Percentiles rank a stretch among this genome's conserved stretches.
These are phyloP conservation scores for Anseranas semipalmata DNA, from an alignment of 2,113 vertebrate genomes.

Conservation along the genomic window DNA sequence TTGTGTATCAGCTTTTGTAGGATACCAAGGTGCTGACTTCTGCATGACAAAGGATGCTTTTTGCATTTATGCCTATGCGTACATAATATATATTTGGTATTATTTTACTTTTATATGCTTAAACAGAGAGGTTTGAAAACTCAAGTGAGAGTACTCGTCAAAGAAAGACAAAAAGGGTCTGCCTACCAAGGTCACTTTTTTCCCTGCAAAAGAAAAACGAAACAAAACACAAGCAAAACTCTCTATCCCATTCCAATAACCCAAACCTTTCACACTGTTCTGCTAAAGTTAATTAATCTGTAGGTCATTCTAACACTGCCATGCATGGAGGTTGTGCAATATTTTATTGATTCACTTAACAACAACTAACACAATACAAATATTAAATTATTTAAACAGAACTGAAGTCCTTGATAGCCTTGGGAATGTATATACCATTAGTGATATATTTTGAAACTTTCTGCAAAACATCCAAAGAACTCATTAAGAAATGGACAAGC, in stretches of 20 bases:
- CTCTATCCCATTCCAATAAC: conserved; percentile 34
- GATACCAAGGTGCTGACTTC: background rate
- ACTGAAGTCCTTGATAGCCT: conserved; percentile 50
- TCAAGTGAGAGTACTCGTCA: background rate
- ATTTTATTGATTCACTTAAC: conserved; percentile 17
- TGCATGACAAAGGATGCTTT: background rate
- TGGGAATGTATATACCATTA: background rate
- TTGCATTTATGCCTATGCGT: background rate
- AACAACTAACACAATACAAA: conserved; percentile 45
- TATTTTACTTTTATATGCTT: conserved; percentile 27
- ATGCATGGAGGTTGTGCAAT: background rate
- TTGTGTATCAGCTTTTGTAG: background rate
- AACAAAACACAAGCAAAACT: background rate
- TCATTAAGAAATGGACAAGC: background rate
- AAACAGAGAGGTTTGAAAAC: conserved; percentile 30
- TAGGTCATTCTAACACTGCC: conserved; percentile 30
- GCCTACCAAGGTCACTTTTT: conserved; percentile 35
- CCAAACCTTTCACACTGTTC: conserved; percentile 46
- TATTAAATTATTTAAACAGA: conserved; percentile 12
- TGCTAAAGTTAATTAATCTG: conserved; percentile 44
- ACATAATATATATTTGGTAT: background rate
- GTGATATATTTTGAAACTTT: background rate
- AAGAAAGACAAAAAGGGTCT: conserved; percentile 34
- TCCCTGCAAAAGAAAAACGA: background rate
- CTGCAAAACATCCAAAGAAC: background rate